Percentiles rank a stretch among this genome's conserved stretches.
phyloP scores from a whole-genome alignment of 2,113 vertebrate species.

The Cariama cristata region DNA sequence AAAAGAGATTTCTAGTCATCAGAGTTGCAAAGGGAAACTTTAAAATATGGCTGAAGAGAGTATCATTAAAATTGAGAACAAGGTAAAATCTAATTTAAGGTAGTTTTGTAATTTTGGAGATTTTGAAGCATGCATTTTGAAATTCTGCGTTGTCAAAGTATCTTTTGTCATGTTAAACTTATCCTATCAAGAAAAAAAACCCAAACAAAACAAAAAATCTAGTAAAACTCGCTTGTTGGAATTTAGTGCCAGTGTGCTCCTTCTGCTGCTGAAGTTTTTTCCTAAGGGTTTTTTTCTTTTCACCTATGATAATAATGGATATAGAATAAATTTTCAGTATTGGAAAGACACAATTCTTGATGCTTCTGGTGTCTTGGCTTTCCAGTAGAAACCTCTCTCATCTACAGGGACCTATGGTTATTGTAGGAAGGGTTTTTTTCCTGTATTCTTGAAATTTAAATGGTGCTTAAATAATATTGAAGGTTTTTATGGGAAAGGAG shows the following conservation, averaged over 20 bases:
- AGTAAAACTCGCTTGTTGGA: not conserved
- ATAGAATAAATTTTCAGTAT: not conserved
- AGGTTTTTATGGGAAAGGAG: not conserved
- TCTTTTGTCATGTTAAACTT: not conserved
- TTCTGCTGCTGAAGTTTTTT: not conserved
- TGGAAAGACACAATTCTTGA: not conserved
- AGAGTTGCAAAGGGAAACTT: not conserved
- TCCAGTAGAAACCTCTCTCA: not conserved
- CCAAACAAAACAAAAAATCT: not conserved
- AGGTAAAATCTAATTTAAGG: not conserved
- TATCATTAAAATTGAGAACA: not conserved
- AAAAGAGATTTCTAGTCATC: not conserved
- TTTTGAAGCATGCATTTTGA: not conserved
- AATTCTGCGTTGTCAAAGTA: not conserved
- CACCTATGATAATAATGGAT: not conserved
- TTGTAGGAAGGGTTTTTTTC: not conserved
- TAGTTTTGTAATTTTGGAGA: not conserved
- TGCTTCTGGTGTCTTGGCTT: not conserved
- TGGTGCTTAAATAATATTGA: not conserved
- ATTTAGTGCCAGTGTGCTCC: not conserved
- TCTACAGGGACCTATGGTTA: not conserved
- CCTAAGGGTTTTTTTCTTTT: not conserved
- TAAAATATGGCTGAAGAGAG: not conserved
- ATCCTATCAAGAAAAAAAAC: not conserved
- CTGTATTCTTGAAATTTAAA: not conserved